Evolutionary conservation across 2,797 vertebrate species (phyloP), one percentile per base, ranked within the genome.

Genomic region (Rhodeus uyekii): DNA sequence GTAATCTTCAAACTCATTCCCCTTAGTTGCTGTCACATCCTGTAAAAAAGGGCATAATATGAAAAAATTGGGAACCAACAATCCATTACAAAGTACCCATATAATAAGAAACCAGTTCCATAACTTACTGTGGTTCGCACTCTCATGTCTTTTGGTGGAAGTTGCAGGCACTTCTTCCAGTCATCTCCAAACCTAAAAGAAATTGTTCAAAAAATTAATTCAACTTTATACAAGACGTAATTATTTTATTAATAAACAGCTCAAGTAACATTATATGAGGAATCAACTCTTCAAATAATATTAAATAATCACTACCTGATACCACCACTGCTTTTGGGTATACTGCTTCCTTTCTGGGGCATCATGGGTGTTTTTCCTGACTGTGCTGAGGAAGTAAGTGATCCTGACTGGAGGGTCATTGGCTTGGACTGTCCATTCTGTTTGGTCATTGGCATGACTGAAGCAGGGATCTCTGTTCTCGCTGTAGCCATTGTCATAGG

Each of bases 1-100:
- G 90, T 94, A 94, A 90, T 95, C 94, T 89, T 95, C 94, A 93
- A 95, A 95, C 83, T 95, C 94, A 83, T 95, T 95, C 67, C 94
- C 94, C 81, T 95, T 95, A 42, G 94, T 95, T 81, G 94, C 91
- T 0, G 94, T 94, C 68, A 95, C 94, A 90, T 95, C 94, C 94
- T 95, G 24, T 44, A 14, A 82, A 76, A 87, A 75, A 65, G 69
- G 7, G 85, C 14, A 12, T 61, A 36, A n/a, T 2, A 12, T 5
- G 63, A 10, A 76, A 10, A 38, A 50, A n/a, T 19, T n/a, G 27
- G 0, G 10, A 32, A 42, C 8, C 1, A 61, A 10, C 36, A 42
- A 29, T 44, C 4, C 44, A 48, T 10, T n/a, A 0, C 14, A 29
- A 13, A 32, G 34, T 36, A 32, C 9, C 12, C 69, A 34, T 39